A percentile compares a stretch with the other conserved stretches of the same genome.
These are phyloP conservation scores for Gymnobelideus leadbeateri DNA, from an alignment of 2,113 vertebrate genomes.

Conservation along the genomic window DNA sequence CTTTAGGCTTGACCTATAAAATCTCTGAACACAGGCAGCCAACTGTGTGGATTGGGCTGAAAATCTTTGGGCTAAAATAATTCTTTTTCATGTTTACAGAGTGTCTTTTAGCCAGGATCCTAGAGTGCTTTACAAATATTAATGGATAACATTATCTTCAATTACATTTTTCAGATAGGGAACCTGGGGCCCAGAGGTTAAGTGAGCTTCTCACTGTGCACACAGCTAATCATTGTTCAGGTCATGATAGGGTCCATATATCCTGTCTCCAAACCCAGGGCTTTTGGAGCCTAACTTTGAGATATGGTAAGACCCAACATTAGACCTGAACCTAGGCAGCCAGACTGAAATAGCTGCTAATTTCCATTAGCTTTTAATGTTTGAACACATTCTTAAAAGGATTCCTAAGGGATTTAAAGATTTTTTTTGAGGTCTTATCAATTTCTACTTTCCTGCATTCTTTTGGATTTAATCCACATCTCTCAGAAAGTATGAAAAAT, in stretches of 20 bases:
- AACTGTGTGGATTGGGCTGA: neutral
- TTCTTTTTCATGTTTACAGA: slow-evolving; percentile 4
- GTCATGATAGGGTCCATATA: neutral
- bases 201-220: neutral
- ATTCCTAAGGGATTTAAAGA: neutral
- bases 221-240: slow-evolving; percentile 13
- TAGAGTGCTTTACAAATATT: slow-evolving; percentile 4
- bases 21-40: neutral
- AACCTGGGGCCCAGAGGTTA: neutral
- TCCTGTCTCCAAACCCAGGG: slow-evolving; percentile 19
- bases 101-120: neutral
- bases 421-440: slow-evolving; percentile 38
- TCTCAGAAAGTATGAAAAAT: slow-evolving; percentile 23
- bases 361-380: neutral
- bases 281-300: neutral
- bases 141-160: neutral
- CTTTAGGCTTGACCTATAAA: neutral
- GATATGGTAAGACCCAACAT: neutral
- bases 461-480: slow-evolving; percentile 59
- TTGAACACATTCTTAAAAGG: neutral
- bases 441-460: slow-evolving; percentile 55
- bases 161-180: slow-evolving; percentile 28
- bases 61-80: neutral
- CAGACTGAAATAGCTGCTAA: neutral
- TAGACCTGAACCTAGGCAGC: neutral